Evolutionary conservation across 2,888 invertebrate species (phyloP), one percentile per base, ranked within the genome.

Genomic region (Drosophila tanythrix): DNA sequence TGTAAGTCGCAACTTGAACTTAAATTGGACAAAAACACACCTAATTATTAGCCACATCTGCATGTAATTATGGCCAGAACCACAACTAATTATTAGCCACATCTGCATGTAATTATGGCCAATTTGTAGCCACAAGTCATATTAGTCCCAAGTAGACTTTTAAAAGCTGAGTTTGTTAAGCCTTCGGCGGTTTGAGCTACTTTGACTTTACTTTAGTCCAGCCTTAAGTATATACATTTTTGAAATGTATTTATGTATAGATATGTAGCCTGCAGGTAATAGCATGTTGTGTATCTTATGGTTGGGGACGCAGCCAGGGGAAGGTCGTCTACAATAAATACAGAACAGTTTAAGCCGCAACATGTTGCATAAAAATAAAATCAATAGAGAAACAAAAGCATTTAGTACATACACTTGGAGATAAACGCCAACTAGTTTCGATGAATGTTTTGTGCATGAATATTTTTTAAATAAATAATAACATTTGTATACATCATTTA

Each of bases 231-330:
- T n/a, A 35, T 35, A 29, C 5, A 29, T 29, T n/a, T 21, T 21
- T 27, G 13, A 31, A 21, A 15, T 33, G 11, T 31, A 21, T 13
- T 4, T 3, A 31, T 21, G 2, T 21, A 21, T 15, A 3, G 56
- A 48, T 63, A 59, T 73, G 35, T 25, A 18, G 31, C 40, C 60
- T 59, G 35, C 36, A 61, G 61, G 40, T 73, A 57, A 58, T 58
- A 40, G 31, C 29, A 61, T 66, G 36, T 56, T 69, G 60, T 57
- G 69, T 48, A 74, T 74, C 69, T 60, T 36, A 63, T 74, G 48
- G 35, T 50, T 29, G 13, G 36, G 13, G n/a, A 27, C 55, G 2
- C 36, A 27, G 56, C 27, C 4, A n/a, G 4, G 25, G 3, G 25
- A 21, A 40, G 4, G 15, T 21, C 13, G 8, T 40, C 3, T 18